Base-by-base conservation (phyloP, 2,797 vertebrate genomes). In the Coluber constrictor region DNA sequence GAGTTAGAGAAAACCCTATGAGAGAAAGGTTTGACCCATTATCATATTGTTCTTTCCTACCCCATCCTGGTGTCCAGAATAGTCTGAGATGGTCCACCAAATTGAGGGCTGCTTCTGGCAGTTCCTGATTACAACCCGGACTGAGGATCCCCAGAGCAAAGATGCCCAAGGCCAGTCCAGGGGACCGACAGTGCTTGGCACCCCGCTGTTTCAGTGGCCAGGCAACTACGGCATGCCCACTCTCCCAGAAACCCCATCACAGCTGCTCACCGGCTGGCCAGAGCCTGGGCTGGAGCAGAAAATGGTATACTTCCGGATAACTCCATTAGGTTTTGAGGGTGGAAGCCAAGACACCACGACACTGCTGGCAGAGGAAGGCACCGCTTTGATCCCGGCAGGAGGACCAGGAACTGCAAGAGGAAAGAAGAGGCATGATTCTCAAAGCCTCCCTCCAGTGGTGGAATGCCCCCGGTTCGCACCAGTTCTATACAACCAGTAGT, bases 251-350 rank as follows among this genome's bases (percentile, higher is more conserved):
- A 20, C 37, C 74, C 74, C 74, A 2, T 12, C 74, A 12, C 74
- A 47, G 79, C 57, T 66, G 94, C 99, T 97, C 97, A 99, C 99
- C 96, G 99, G 99, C 97, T 99, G 99, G 93, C 99, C 98, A 2
- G 98, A 99, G 87, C 99, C 99, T 0, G 99, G 99, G 97, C 99
- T 99, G 97, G 98, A 99, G 98, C 99, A 99, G 98, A 99, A 99
- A 98, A 99, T 99, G 97, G 99, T 99, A 97, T 99, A 99, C 93
- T 99, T 99, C 95, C 99, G 98, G 97, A 99, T 99, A 96, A 99
- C 98, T 94, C 99, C 99, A 29, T 99, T 99, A 93, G 99, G 99
- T 92, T 99, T 99, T 94, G 98, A 97, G 0, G 99, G 99, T 0
- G 99, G 99, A 63, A 99, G 98, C 99, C 99, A 99, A 89, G 99